Conservation (phyloP, 2,113 vertebrate genomes). For the Lipotes vexillifer region DNA sequence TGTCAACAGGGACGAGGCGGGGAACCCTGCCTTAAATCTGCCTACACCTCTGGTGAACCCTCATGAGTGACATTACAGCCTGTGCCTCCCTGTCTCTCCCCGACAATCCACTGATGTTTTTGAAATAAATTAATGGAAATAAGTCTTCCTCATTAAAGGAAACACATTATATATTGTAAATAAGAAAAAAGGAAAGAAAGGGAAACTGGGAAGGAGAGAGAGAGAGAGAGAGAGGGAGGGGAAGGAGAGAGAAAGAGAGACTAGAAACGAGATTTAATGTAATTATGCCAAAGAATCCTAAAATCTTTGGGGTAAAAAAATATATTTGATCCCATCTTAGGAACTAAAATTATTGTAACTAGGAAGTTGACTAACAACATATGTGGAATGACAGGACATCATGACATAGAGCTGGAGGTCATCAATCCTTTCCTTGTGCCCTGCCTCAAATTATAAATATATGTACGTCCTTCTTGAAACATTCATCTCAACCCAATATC, state of each 20-base stretch:
- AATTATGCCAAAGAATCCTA: neutral
- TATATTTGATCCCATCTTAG: neutral
- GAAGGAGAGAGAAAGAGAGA: neutral
- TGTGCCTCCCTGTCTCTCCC: neutral
- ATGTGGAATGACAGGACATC: neutral
- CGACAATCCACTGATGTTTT: neutral
- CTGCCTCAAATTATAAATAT: neutral
- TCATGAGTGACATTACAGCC: neutral
- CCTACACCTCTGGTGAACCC: neutral
- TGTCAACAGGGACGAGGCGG: rapidly evolving
- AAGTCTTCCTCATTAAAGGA: neutral
- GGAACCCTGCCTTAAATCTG: neutral
- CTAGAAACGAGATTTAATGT: neutral
- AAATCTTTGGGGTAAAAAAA: neutral
- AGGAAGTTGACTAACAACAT: neutral
- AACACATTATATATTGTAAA: neutral
- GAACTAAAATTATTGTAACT: neutral
- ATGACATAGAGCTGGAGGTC: neutral
- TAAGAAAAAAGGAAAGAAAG: neutral
- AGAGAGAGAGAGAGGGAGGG: rapidly evolving
- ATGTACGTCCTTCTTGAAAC: neutral
- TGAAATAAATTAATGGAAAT: neutral
- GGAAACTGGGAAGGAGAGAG: neutral
- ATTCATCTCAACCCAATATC: neutral
- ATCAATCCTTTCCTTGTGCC: neutral